Evolutionary conservation across 1,140 invertebrate species (phyloP).

Genomic region (Condylostylus longicornis): DNA sequence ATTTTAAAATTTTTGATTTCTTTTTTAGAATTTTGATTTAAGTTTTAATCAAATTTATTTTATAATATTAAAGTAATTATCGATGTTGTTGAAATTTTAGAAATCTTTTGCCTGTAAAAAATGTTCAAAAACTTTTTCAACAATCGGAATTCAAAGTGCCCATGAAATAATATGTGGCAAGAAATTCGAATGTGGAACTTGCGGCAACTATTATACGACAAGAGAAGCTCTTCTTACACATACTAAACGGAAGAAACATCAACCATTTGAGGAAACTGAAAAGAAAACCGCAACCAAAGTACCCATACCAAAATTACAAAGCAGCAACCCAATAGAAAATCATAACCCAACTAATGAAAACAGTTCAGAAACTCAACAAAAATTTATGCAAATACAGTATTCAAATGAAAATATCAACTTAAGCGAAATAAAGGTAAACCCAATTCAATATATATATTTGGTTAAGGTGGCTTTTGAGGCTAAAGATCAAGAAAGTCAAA

Average conservation of each 20-base stretch:
- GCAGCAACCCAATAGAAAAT: slow-evolving; percentile 3
- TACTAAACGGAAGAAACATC: slow-evolving; percentile 37
- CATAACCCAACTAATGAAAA: too few species aligned
- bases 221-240: slow-evolving; percentile 44
- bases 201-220: slow-evolving; percentile 35
- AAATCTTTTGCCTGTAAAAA: slow-evolving; percentile 35
- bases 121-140: slow-evolving; percentile 41
- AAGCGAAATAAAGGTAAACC: neutral
- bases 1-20: too few species aligned
- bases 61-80: too few species aligned
- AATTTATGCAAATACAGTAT: neutral
- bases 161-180: slow-evolving; percentile 38
- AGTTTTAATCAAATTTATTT: too few species aligned
- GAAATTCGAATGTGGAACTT: slow-evolving; percentile 37
- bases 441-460: neutral
- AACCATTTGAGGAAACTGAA: slow-evolving; percentile 12
- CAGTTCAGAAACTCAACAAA: neutral
- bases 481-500: too few species aligned
- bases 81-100: too few species aligned
- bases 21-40: too few species aligned
- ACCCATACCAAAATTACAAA: neutral
- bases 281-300: neutral
- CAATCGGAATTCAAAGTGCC: slow-evolving; percentile 31
- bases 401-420: neutral
- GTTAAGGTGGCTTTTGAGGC: too few species aligned